Evolutionary conservation across 2,797 vertebrate genomes (phyloP).

Genomic region (Coregonus suidteri): DNA sequence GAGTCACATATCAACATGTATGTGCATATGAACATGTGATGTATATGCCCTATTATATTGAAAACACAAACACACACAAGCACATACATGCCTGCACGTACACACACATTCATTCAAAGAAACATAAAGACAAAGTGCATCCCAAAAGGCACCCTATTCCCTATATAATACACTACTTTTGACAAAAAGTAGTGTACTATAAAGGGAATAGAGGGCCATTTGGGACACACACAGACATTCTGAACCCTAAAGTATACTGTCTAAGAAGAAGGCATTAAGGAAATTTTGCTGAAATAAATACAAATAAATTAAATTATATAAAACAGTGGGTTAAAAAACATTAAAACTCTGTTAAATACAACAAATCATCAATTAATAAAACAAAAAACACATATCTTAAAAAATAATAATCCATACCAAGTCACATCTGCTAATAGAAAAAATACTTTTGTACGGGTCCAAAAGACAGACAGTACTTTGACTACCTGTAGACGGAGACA

Average conservation of each 20-base stretch:
- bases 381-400: neutral
- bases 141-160: neutral
- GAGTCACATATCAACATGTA: conserved; percentile 36
- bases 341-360: conserved; percentile 60
- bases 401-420: conserved; percentile 29
- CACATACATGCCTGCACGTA: conserved; percentile 21
- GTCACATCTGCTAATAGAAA: conserved; percentile 27
- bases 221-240: neutral
- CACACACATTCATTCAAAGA: conserved; percentile 22
- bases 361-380: conserved; percentile 39
- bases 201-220: too few species aligned
- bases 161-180: too few species aligned
- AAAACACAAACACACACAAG: conserved; percentile 28
- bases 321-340: conserved; percentile 61
- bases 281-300: conserved; percentile 69
- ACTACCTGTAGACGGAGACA: neutral
- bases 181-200: too few species aligned
- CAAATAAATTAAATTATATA: conserved; percentile 71
- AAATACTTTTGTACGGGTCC: neutral
- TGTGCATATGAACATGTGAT: conserved; percentile 22
- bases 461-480: neutral
- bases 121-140: conserved; percentile 7
- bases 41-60: conserved; percentile 33
- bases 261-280: conserved; percentile 61
- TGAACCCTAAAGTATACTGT: conserved; percentile 49